These are phyloP conservation scores for Calephelis perditalis DNA, from an alignment of 2,888 invertebrate species.

Conservation along the genomic window DNA sequence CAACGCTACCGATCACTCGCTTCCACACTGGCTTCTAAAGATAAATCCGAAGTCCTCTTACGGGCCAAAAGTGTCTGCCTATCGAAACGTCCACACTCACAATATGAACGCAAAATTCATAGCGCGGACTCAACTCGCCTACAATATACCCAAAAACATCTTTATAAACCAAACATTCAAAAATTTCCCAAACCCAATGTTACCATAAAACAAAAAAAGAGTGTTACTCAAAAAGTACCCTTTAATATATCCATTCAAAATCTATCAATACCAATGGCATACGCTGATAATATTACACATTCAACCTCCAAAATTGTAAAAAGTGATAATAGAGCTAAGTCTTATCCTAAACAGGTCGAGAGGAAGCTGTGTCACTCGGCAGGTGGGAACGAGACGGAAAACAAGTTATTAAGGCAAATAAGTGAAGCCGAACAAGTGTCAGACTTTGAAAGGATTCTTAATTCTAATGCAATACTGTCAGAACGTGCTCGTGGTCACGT, in stretches of 20 bases:
- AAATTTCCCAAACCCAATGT: conserved; percentile 15
- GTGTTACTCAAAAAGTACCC: conserved; percentile 55
- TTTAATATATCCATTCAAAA: conserved; percentile 60
- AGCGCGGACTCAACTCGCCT: conserved; percentile 53
- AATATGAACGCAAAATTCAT: conserved; percentile 51
- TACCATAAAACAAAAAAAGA: conserved; percentile 56
- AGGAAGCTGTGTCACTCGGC: conserved; percentile 65
- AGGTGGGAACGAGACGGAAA: conserved; percentile 68
- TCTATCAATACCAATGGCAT: conserved; percentile 64
- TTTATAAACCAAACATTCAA: conserved; percentile 27
- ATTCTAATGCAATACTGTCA: conserved; percentile 75
- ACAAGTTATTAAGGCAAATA: conserved; percentile 74
- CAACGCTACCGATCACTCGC: conserved; percentile 44
- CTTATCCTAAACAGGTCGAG: conserved; percentile 69
- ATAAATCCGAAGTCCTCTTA: conserved; percentile 44
- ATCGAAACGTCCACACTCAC: conserved; percentile 53
- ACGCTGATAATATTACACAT: conserved; percentile 54
- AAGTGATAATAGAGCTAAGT: conserved; percentile 60
- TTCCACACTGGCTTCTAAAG: conserved; percentile 45
- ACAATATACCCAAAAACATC: conserved; percentile 45
- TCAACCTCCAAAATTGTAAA: conserved; percentile 53
- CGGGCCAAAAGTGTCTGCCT: conserved; percentile 63
- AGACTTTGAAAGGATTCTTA: conserved; percentile 81
- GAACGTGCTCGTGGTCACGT: conserved; percentile 59
- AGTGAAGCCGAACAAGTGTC: conserved; percentile 79